Base-by-base conservation (phyloP, 2,113 vertebrate genomes). In the Heterotis niloticus region DNA sequence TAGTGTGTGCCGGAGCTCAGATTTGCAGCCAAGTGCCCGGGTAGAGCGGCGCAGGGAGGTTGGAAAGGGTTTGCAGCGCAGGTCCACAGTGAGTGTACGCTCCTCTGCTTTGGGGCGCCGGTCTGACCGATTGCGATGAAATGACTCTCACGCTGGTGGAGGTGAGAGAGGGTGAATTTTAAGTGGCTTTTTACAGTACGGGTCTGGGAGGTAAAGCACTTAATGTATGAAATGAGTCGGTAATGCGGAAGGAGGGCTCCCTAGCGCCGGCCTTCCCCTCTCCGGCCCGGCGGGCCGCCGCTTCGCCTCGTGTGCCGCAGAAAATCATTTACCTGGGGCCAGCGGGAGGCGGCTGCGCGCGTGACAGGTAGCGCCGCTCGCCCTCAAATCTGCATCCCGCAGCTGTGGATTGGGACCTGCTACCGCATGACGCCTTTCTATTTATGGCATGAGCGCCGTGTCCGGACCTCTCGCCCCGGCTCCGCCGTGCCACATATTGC, bases 171-270 rank as follows among this genome's bases (percentile, higher is more conserved):
- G 76, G 87, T 89, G 86, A 88, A 29, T 26, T 86, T 64, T 52
- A 62, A 11, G 29, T 79, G 57, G 86, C 85, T 84, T 81, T 44
- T 86, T 84, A 85, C 88, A 84, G 68, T 76, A 57, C 29, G 60
- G 59, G 84, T 81, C 77, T 85, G 79, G 80, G 78, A 83, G 85
- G 84, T 84, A 88, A 89, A 90, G 84, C 84, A 79, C 81, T 85
- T 89, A 83, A 81, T 76, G 87, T 88, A 88, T 90, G 87, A 91
- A 91, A 89, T 89, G 86, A 89, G 81, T 75, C 57, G 77, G 76
- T 82, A 82, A 79, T 84, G 85, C 76, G 78, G 79, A 79, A 81
- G 82, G 70, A 77, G 60, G 17, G 5, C n/a, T 3, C 64, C 64
- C 70, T 2, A 54, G 70, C 70, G 10, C 18, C 28, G 29, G 68